Evolutionary conservation across 2,888 invertebrate species (phyloP), one percentile per base, ranked within the genome.

Genomic region (Agapostemon virescens): DNA sequence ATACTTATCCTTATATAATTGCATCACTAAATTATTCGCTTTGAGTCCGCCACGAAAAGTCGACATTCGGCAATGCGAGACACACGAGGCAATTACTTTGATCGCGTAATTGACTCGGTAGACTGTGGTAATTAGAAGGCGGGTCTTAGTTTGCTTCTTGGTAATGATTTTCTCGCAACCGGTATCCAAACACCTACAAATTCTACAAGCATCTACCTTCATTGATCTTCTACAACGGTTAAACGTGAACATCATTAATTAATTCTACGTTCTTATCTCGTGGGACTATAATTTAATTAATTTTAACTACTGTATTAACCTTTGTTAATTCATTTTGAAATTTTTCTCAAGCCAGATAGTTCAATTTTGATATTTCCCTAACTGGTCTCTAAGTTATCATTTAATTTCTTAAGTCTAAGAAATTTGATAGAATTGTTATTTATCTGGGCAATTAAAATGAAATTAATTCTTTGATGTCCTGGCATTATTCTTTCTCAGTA

Each of bases 21-120:
- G 40, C 23, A n/a, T 33, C 38, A 20, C n/a, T 58, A 76, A 83
- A 78, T 85, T 74, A 75, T 71, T 77, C 61, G 15, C 74, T 74
- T 77, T 69, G 75, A 66, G 49, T 69, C n/a, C n/a, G 20, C 11
- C 23, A 55, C 49, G 73, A 71, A 73, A 76, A 70, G 55, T 42
- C 69, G 72, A 69, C 42, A 61, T 67, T 80, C 69, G 45, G 72
- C 45, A 23, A 33, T 36, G 45, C 11, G n/a, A 70, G 36, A 69
- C 67, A 77, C 42, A 55, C 74, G 58, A 69, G 45, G 36, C 26
- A 63, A 17, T 23, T 64, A 33, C 64, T 83, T 73, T 73, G 77
- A 77, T 70, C 69, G 9, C 36, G 52, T 64, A 85, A 85, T 79
- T 76, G 75, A 61, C 26, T 36, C 45, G 20, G 49, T 61, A 26